These are phyloP conservation scores for Vanessa cardui DNA, from an alignment of 2,888 invertebrate genomes.

Conservation along the genomic window DNA sequence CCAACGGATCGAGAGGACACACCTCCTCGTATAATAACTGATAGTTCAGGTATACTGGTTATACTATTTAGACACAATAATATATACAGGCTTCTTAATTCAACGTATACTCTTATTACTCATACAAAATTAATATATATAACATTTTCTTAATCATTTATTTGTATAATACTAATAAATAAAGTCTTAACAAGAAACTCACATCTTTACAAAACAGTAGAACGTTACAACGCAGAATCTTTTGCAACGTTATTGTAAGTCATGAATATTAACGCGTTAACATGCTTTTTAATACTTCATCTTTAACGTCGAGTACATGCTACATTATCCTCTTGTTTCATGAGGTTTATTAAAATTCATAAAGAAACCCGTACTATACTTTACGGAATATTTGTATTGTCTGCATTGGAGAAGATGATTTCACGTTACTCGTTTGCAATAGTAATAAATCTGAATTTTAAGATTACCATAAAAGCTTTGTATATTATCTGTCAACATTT, in stretches of 20 bases:
- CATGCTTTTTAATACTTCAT: background rate
- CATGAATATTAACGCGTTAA: background rate
- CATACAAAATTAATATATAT: background rate
- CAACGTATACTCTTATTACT: background rate
- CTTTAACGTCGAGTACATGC: slow-evolving; percentile 1
- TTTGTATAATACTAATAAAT: too few relatives aligned
- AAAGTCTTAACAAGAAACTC: background rate
- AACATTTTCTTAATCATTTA: background rate
- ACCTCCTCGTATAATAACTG: slow-evolving; percentile 82
- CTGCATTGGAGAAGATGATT: slow-evolving; percentile 19
- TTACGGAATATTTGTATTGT: slow-evolving; percentile 20
- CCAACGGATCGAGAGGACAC: slow-evolving; percentile 77
- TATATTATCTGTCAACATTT: slow-evolving; percentile 47
- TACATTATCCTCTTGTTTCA: slow-evolving; percentile 26
- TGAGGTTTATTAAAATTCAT: slow-evolving; percentile 33
- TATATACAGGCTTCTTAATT: background rate
- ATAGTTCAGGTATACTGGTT: slow-evolving; percentile 82
- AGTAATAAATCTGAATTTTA: too few relatives aligned
- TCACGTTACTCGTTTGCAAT: background rate
- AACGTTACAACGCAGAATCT: background rate
- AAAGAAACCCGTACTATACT: slow-evolving; percentile 23
- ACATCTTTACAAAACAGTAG: background rate
- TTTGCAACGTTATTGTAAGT: background rate
- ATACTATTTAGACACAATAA: background rate
- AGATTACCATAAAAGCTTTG: slow-evolving; percentile 12